Conservation (phyloP, 1,140 invertebrate species). For the Eubasilissa regina region DNA sequence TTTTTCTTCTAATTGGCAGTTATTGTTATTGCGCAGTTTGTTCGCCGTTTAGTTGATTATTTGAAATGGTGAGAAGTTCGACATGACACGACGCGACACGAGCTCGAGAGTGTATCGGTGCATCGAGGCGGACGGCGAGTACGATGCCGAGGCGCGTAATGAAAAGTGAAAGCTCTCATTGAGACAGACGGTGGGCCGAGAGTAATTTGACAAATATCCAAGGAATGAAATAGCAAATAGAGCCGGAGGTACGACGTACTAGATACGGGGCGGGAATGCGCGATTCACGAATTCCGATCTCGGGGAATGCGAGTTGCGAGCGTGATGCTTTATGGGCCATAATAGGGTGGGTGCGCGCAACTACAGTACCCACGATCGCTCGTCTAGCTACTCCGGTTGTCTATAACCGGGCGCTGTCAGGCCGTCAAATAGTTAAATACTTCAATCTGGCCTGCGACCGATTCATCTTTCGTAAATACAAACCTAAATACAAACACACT, state of each 20-base stretch:
- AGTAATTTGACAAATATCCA: neutral
- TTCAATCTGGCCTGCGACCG: too few relatives aligned
- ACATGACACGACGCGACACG: too few relatives aligned
- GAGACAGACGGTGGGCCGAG: neutral
- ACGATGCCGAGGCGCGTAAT: neutral
- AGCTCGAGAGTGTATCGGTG: neutral
- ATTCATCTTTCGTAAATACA: too few relatives aligned
- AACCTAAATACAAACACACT: too few relatives aligned
- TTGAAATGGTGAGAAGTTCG: too few relatives aligned
- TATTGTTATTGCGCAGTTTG: too few relatives aligned
- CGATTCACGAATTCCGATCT: slow-evolving; percentile 14
- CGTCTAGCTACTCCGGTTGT: too few relatives aligned
- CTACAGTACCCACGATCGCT: too few relatives aligned
- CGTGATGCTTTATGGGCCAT: slow-evolving; percentile 11
- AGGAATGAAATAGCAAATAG: neutral
- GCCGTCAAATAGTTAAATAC: too few relatives aligned
- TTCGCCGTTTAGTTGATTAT: too few relatives aligned
- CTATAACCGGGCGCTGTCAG: too few relatives aligned
- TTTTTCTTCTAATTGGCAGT: too few relatives aligned
- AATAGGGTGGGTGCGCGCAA: neutral
- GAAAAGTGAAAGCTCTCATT: neutral
- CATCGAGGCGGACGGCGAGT: neutral
- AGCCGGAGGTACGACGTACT: neutral
- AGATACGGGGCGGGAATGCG: neutral
- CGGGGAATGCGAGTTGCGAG: neutral